Evolutionary conservation across 1,140 invertebrate genomes (phyloP), one percentile per base, ranked within the genome.

Genomic region (Caenorhabditis remanei): DNA sequence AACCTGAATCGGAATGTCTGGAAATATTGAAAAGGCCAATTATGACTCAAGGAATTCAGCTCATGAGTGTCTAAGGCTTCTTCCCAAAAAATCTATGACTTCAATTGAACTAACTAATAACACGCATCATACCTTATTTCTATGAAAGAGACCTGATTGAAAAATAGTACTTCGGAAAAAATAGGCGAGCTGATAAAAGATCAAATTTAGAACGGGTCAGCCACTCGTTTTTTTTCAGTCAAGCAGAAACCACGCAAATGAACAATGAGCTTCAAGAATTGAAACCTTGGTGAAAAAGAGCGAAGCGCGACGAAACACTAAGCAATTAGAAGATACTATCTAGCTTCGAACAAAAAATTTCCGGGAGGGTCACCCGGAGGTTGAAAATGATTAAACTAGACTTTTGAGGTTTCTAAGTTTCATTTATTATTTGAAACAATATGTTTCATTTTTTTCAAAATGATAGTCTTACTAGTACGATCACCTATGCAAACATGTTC

Each of bases 201-300:
- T 79, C 46, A 79, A 48, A 79, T 79, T 53, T 13, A 79, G 46
- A 79, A 79, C 71, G 46, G 46, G 71, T 50, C 46, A 79, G 32
- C 32, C 32, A 32, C 32, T n/a, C 71, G 5, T 24, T n/a, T 50
- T 9, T 79, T 79, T 14, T 50, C 71, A 79, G n/a, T 50, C 71
- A 79, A 21, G 71, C 71, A 79, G 71, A 79, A 79, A 79, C 71
- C 71, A 79, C 71, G 71, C 71, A 79, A 79, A 79, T 79, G 43
- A 48, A 41, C 71, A 79, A 79, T 79, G 46, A 79, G 46, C 71
- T 53, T 79, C 46, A 71, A 8, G 67, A 46, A 71, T 48, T 53
- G n/a, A 79, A 79, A 79, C 43, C 71, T 79, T 24, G 13, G 13
- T 19, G 46, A 79, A 48, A 50, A 50, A 79, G n/a, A 50, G 14